Evolutionary conservation across 2,888 invertebrate species (phyloP).

Genomic region (Bursaphelenchus okinawaensis): DNA sequence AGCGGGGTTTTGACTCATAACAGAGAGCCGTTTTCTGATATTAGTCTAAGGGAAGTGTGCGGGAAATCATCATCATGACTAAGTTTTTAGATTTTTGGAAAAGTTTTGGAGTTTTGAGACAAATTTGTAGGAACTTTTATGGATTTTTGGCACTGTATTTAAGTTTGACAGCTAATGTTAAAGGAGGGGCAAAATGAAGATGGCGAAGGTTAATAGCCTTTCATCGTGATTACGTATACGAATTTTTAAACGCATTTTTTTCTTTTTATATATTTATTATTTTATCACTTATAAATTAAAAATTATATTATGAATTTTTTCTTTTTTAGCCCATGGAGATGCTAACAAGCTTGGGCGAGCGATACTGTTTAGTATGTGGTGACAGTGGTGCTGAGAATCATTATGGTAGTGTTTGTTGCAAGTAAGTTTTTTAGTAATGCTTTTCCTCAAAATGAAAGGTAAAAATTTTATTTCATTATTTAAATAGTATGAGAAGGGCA

Average conservation of each 20-base stretch:
- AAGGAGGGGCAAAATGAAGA: not conserved
- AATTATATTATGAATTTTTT: not conserved
- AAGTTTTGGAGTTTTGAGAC: too few relatives aligned
- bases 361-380: not conserved
- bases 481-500: too few relatives aligned
- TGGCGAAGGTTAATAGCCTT: too few relatives aligned
- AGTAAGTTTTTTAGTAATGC: too few relatives aligned
- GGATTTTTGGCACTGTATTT: not conserved
- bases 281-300: not conserved
- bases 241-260: not conserved
- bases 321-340: not conserved
- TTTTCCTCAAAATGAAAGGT: too few relatives aligned
- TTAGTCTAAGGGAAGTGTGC: too few relatives aligned
- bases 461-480: too few relatives aligned
- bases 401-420: slow-evolving; percentile 21
- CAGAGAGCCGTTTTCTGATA: too few relatives aligned
- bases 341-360: not conserved
- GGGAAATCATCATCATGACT: too few relatives aligned
- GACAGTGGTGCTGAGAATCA: slow-evolving; percentile 5
- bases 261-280: not conserved
- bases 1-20: too few relatives aligned
- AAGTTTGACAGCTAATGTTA: not conserved
- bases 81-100: not conserved
- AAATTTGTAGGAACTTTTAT: too few relatives aligned
- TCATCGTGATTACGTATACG: too few relatives aligned